Conservation (phyloP, 2,888 invertebrate species). For the Parnassius mnemosyne region DNA sequence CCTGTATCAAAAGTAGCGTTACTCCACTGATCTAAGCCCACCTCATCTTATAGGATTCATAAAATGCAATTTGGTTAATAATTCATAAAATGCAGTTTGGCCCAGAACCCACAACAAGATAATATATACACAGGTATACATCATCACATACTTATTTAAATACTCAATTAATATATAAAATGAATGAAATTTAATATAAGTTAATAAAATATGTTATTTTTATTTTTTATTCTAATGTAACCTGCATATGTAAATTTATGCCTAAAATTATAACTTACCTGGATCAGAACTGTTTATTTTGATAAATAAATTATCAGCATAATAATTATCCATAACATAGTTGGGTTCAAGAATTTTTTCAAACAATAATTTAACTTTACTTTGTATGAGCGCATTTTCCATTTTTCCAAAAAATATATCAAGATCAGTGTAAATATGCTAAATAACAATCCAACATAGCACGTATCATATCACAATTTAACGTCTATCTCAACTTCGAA, state of each 20-base stretch:
- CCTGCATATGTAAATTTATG: not conserved
- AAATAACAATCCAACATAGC: not conserved
- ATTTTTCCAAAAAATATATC: constrained; percentile 19
- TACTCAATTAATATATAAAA: too few relatives aligned
- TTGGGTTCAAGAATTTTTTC: constrained; percentile 79
- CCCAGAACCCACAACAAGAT: too few relatives aligned
- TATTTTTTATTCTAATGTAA: not conserved
- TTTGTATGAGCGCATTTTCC: constrained; percentile 48
- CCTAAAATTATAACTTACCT: constrained; percentile 52
- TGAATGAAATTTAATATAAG: too few relatives aligned
- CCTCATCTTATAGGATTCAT: too few relatives aligned
- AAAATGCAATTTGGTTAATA: too few relatives aligned
- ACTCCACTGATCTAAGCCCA: too few relatives aligned
- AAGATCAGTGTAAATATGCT: not conserved
- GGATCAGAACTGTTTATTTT: constrained; percentile 78
- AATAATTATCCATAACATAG: constrained; percentile 82
- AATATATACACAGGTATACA: too few relatives aligned
- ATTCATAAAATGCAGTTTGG: too few relatives aligned
- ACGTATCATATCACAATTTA: constrained; percentile 7
- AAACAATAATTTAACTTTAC: constrained; percentile 80
- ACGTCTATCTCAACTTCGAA: too few relatives aligned
- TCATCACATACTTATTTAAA: too few relatives aligned
- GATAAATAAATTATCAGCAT: constrained; percentile 82
- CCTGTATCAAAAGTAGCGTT: too few relatives aligned
- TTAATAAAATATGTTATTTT: too few relatives aligned